Base-by-base conservation (phyloP, 2,888 invertebrate species). In the Pyrrhosoma nymphula region DNA sequence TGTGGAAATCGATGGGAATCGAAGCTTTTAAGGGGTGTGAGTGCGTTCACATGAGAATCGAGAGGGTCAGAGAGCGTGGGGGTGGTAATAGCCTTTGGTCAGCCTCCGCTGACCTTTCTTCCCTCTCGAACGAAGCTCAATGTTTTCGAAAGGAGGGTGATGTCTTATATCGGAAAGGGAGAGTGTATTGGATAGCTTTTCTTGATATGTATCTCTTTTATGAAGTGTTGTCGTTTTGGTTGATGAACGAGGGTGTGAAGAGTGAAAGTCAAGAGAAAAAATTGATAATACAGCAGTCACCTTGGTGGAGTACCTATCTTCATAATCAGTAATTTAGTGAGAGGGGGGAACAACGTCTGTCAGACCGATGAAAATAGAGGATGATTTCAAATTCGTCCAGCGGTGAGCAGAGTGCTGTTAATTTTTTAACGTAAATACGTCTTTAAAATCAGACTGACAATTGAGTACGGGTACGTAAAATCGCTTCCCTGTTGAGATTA, bases 21-120 rank as follows among this genome's bases (percentile, higher is more conserved):
- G 69, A 93, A 93, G 93, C 93, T 93, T 93, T 93, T 93, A 75
- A 93, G 75, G 93, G 69, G 82, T 82, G 35, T 82, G 16, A 20
- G 60, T 35, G 35, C 18, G 82, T 82, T 8, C 35, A 82, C 35
- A 82, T 30, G 35, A 35, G 82, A 82, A 82, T 35, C 35, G 69
- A 30, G 82, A 82, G 82, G 82, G 30, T 30, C 16, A 12, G 69
- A 12, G 69, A 30, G 75, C 35, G 82, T 35, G 82, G 47, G 69
- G 47, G 93, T 69, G 69, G 69, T 75, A 93, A 93, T 93, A 47
- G 93, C 47, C 93, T 23, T 69, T 69, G 93, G 93, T 69, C 93
- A 93, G n/a, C 47, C 47, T 55, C 20, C 23, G 93, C 75, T 93
- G 63, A 93, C 93, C 93, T 26, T 55, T 93, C 69, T 16, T 47